Percentiles rank a stretch among this genome's conserved stretches.
phyloP scores from a whole-genome alignment of 64 coral and sea anemone genomes.

The Trachythela sp. region DNA sequence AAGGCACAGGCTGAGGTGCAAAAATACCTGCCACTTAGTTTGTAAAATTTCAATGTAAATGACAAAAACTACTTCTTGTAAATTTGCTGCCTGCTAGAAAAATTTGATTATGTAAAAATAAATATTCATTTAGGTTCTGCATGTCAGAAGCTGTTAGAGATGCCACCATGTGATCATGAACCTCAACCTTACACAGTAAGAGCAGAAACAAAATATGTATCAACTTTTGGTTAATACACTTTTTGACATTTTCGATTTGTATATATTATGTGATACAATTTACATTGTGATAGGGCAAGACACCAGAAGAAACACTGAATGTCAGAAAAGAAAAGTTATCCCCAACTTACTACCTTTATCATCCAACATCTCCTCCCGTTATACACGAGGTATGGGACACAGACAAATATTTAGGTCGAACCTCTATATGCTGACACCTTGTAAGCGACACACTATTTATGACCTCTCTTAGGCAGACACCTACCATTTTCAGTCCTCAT shows the following conservation, averaged over 20 bases:
- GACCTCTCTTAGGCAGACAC: too few species aligned
- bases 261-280: not conserved
- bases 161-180: slow-evolving; percentile 67
- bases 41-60: too few species aligned
- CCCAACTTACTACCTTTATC: slow-evolving; percentile 10
- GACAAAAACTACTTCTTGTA: too few species aligned
- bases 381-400: slow-evolving; percentile 5
- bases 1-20: too few species aligned
- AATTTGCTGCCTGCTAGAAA: too few species aligned
- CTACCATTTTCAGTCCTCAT: too few species aligned
- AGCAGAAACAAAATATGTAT: too few species aligned
- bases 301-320: not conserved
- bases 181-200: slow-evolving; percentile 63
- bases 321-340: slow-evolving; percentile 18
- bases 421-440: too few species aligned
- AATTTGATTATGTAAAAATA: not conserved
- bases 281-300: not conserved
- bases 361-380: slow-evolving; percentile 19
- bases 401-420: too few species aligned
- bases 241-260: not conserved
- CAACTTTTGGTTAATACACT: not conserved
- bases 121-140: not conserved
- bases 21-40: too few species aligned
- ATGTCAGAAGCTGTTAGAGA: slow-evolving; percentile 39
- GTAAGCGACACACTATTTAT: too few species aligned